phyloP scores from a whole-genome alignment of 2,888 invertebrate species.

The Matsumyia berberina region DNA sequence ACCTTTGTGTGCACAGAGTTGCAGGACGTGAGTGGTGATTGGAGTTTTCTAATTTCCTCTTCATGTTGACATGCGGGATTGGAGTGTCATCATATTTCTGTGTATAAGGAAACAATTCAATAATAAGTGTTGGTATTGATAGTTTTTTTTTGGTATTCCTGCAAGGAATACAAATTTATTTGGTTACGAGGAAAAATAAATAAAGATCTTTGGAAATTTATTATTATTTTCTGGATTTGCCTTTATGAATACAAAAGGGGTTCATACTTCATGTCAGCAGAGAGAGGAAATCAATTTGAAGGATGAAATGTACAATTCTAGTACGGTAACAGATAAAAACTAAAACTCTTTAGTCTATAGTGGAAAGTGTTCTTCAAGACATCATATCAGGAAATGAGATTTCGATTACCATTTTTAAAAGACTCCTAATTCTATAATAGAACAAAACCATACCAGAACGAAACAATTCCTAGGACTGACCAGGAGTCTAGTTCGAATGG shows the following conservation, averaged over 20 bases:
- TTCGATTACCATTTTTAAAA: too few relatives aligned
- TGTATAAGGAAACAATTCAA: slow-evolving; percentile 53
- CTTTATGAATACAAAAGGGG: slow-evolving; percentile 10
- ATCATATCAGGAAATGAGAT: too few relatives aligned
- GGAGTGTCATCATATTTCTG: slow-evolving; percentile 21
- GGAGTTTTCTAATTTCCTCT: slow-evolving; percentile 16
- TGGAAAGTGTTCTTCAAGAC: too few relatives aligned
- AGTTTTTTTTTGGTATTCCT: slow-evolving; percentile 1
- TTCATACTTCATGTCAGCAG: slow-evolving; percentile 15
- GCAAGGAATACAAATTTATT: slow-evolving; percentile 32
- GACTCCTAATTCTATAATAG: too few relatives aligned
- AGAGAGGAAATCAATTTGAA: neutral
- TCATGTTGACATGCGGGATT: slow-evolving; percentile 26
- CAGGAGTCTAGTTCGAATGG: too few relatives aligned
- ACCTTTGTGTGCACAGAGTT: slow-evolving; percentile 24
- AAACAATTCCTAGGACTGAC: too few relatives aligned
- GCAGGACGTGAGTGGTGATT: slow-evolving; percentile 51
- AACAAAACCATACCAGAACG: too few relatives aligned
- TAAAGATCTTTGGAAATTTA: slow-evolving; percentile 11
- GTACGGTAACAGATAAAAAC: too few relatives aligned
- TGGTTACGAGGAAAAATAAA: slow-evolving; percentile 7
- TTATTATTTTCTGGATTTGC: slow-evolving; percentile 28
- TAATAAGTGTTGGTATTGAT: slow-evolving; percentile 29
- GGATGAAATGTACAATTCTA: too few relatives aligned
- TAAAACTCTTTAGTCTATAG: too few relatives aligned